A percentile compares a stretch with the other conserved stretches of the same genome.
Conservation (phyloP, 2,797 vertebrate genomes). For the Sparidentex hasta region DNA sequence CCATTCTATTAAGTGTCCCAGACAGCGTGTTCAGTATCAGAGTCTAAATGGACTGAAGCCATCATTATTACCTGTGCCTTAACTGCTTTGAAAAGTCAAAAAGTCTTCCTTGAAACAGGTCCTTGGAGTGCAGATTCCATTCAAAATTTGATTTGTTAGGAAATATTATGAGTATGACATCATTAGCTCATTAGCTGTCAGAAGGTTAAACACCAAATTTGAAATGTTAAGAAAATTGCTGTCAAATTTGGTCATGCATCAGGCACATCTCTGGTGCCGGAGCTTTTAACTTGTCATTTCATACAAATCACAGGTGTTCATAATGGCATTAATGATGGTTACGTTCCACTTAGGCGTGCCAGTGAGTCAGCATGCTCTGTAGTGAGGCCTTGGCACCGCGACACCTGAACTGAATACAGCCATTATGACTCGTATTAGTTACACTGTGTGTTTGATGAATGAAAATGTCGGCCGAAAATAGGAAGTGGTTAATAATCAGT, state of each 20-base stretch:
- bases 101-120: not conserved
- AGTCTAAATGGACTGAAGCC: too few relatives aligned
- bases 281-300: conserved; percentile 25
- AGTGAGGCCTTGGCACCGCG: conserved; percentile 8
- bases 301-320: conserved; percentile 15
- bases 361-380: conserved; percentile 5
- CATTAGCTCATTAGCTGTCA: not conserved
- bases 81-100: not conserved
- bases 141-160: accelerated
- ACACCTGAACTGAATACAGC: conserved; percentile 7
- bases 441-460: conserved; percentile 10
- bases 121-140: not conserved
- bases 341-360: conserved; percentile 13
- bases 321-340: conserved; percentile 28
- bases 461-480: not conserved
- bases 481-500: not conserved
- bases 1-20: too few relatives aligned
- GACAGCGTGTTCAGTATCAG: too few relatives aligned
- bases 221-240: not conserved
- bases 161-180: not conserved
- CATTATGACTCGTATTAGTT: not conserved
- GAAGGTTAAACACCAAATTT: not conserved
- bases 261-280: not conserved
- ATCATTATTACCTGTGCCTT: not conserved
- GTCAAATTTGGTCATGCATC: conserved; percentile 2